phyloP scores from a whole-genome alignment of 2,888 invertebrate genomes.

The Pycnomerus fuliginosus region DNA sequence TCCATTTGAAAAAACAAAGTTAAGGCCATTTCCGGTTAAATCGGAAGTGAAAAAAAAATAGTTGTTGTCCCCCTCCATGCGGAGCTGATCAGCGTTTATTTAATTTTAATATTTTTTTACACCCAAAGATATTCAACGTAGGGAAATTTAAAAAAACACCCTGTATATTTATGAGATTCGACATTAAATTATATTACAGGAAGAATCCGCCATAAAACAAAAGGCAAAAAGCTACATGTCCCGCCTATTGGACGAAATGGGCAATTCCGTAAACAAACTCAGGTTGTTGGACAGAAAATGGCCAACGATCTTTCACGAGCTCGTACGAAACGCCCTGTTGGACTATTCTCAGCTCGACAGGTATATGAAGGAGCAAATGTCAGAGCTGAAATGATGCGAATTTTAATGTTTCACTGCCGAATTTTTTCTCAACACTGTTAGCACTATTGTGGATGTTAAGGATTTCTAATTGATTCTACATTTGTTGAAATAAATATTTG shows the following conservation, averaged over 20 bases:
- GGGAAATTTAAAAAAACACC: no score
- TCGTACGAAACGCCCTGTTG: slow-evolving; percentile 73
- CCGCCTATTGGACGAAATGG: slow-evolving; percentile 69
- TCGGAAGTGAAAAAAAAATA: neutral
- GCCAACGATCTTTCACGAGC: slow-evolving; percentile 74
- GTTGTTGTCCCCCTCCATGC: neutral
- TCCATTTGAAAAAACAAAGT: no score
- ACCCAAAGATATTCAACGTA: no score
- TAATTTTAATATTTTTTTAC: neutral
- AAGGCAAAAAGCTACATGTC: slow-evolving; percentile 72
- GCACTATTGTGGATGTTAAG: no score
- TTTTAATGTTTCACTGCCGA: no score
- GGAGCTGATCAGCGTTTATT: neutral
- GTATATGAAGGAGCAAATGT: slow-evolving; percentile 72
- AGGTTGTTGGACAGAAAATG: slow-evolving; percentile 73
- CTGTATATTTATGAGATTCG: no score
- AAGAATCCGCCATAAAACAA: slow-evolving; percentile 71
- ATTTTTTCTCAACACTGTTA: no score
- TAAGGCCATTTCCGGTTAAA: no score
- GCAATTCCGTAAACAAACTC: slow-evolving; percentile 75
- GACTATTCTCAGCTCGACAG: slow-evolving; percentile 80
- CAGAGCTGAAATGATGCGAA: slow-evolving; percentile 54
- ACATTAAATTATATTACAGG: no score
- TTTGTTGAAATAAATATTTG: no score
- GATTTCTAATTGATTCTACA: no score